These are phyloP conservation scores for Coreius guichenoti DNA, from an alignment of 2,797 vertebrate genomes.

Conservation along the genomic window DNA sequence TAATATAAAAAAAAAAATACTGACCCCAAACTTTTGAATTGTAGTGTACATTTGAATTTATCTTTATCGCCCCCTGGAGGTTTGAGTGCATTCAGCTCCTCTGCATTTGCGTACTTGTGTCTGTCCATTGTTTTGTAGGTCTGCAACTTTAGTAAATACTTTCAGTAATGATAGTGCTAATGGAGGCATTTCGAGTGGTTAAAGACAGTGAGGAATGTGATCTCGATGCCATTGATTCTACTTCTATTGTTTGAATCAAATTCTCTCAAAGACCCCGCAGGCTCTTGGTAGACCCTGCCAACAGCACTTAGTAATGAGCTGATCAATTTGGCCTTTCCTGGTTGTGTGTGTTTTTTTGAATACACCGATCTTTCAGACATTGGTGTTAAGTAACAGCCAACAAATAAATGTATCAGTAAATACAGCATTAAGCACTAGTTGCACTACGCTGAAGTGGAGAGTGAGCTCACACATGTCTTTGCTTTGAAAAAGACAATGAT, in stretches of 20 bases:
- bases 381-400: conserved; percentile 44
- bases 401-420: conserved; percentile 40
- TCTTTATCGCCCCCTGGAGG: not conserved
- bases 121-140: not conserved
- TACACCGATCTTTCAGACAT: conserved; percentile 35
- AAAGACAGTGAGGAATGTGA: conserved; percentile 8
- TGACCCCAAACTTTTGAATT: too few relatives aligned
- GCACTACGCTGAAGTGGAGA: not conserved
- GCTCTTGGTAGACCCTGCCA: conserved; percentile 26
- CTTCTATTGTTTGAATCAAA: conserved; percentile 47
- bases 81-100: not conserved
- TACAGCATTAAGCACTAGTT: not conserved
- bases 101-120: not conserved
- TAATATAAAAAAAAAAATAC: too few relatives aligned
- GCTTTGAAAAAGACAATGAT: conserved; percentile 11
- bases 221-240: conserved; percentile 40
- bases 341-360: conserved; percentile 32
- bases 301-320: conserved; percentile 63
- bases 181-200: not conserved
- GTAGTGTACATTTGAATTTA: not conserved
- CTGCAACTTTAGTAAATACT: not conserved
- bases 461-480: not conserved
- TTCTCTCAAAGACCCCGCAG: conserved; percentile 31
- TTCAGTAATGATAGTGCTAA: not conserved
- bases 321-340: conserved; percentile 44